phyloP scores from a whole-genome alignment of 2,797 vertebrate genomes.

The Megaceryle alcyon region DNA sequence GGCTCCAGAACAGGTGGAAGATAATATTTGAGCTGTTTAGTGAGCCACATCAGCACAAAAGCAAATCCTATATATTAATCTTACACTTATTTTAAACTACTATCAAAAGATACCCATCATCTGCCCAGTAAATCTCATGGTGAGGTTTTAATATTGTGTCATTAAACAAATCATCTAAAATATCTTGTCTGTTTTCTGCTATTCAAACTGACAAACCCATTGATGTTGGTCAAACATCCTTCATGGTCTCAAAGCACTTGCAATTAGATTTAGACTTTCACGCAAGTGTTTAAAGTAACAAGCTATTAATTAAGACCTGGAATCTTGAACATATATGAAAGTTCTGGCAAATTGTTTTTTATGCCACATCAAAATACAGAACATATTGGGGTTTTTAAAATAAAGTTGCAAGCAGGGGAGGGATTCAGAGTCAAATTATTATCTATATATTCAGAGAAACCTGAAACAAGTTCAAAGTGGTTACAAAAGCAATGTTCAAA shows the following conservation, averaged over 20 bases:
- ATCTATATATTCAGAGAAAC: not conserved
- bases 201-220: not conserved
- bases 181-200: not conserved
- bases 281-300: not conserved
- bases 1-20: not conserved
- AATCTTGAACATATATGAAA: not conserved
- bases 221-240: not conserved
- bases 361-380: not conserved
- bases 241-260: not conserved
- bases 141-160: not conserved
- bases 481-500: not conserved
- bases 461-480: not conserved
- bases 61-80: not conserved
- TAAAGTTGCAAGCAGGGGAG: not conserved
- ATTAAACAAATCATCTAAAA: not conserved
- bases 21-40: not conserved
- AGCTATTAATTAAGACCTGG: not conserved
- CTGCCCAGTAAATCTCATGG: not conserved
- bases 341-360: not conserved
- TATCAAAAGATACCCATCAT: not conserved
- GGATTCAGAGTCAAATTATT: not conserved
- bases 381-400: not conserved
- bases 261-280: not conserved
- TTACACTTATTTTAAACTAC: not conserved
- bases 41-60: conserved; percentile 4